A percentile compares a stretch with the other conserved stretches of the same genome.
These are phyloP conservation scores for Oreotrochilus melanogaster DNA, from an alignment of 2,113 vertebrate species.

Conservation along the genomic window DNA sequence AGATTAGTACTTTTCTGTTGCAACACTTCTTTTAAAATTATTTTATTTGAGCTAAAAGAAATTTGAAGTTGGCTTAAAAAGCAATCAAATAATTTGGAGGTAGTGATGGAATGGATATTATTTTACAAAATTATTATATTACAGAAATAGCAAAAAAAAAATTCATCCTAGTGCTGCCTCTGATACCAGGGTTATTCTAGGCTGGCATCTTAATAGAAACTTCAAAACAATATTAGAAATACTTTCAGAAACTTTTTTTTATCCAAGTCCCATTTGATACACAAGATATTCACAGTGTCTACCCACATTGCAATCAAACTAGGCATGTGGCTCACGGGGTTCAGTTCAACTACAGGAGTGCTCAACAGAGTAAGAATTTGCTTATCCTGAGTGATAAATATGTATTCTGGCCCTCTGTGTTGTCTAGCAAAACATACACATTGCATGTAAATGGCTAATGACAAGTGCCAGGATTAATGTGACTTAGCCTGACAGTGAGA, in stretches of 20 bases:
- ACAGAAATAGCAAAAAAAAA: background rate
- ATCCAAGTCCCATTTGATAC: background rate
- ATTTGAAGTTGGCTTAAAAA: background rate
- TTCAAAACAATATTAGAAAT: slow-evolving; percentile 17
- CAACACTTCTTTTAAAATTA: background rate
- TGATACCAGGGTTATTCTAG: background rate
- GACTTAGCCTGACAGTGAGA: slow-evolving; percentile 65
- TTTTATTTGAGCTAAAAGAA: background rate
- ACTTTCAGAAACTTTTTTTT: slow-evolving; percentile 4
- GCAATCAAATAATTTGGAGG: background rate
- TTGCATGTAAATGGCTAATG: slow-evolving; percentile 82
- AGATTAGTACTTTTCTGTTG: background rate
- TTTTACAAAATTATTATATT: background rate
- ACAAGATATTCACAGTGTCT: background rate
- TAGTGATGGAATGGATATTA: background rate
- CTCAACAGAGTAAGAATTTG: slow-evolving; percentile 75
- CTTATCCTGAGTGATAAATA: slow-evolving; percentile 80
- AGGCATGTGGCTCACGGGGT: slow-evolving; percentile 24
- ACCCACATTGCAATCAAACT: slow-evolving; percentile 28
- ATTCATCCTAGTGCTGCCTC: background rate
- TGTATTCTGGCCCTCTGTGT: slow-evolving; percentile 69
- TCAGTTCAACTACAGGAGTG: slow-evolving; percentile 29
- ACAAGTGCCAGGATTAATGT: slow-evolving; percentile 80
- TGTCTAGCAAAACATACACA: slow-evolving; percentile 73
- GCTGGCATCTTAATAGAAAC: background rate